These are phyloP conservation scores for Potamarius usumacintae DNA, from an alignment of 2,113 vertebrate species.

Conservation along the genomic window DNA sequence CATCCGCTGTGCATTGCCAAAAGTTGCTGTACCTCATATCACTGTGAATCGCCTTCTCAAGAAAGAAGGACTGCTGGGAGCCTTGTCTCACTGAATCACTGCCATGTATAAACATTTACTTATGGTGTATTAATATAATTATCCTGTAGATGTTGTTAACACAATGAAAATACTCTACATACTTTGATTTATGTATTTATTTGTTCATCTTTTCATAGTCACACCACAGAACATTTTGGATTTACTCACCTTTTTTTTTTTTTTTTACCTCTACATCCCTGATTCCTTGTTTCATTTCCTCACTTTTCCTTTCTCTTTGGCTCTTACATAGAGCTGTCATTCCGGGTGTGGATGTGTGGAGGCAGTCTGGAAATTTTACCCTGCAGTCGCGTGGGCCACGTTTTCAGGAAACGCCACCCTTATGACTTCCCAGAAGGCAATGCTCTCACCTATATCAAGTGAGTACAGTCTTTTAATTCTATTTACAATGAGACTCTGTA, in stretches of 20 bases:
- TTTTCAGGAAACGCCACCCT: slow-evolving; percentile 96
- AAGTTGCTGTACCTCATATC: background rate
- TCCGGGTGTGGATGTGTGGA: slow-evolving; percentile 98
- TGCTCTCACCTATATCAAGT: slow-evolving; percentile 98
- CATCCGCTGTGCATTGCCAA: background rate
- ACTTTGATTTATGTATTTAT: background rate
- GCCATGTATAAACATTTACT: background rate
- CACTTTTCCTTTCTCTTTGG: background rate
- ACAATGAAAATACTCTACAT: background rate
- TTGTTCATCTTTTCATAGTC: background rate
- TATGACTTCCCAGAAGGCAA: slow-evolving; percentile 98
- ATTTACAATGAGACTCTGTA: background rate
- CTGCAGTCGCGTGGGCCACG: slow-evolving; percentile 95
- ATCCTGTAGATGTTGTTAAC: background rate
- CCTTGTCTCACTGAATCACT: background rate
- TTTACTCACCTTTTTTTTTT: background rate
- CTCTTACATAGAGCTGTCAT: slow-evolving; percentile 86
- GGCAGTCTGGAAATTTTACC: slow-evolving; percentile 97
- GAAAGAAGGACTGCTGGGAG: background rate
- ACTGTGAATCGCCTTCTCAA: background rate
- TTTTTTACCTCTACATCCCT: background rate
- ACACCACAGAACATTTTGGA: background rate
- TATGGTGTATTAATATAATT: background rate
- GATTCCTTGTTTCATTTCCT: background rate
- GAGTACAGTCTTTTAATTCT: slow-evolving; percentile 60